Evolutionary conservation across 2,113 vertebrate genomes (phyloP), one percentile per base, ranked within the genome.

Genomic region (Muntiacus reevesi): DNA sequence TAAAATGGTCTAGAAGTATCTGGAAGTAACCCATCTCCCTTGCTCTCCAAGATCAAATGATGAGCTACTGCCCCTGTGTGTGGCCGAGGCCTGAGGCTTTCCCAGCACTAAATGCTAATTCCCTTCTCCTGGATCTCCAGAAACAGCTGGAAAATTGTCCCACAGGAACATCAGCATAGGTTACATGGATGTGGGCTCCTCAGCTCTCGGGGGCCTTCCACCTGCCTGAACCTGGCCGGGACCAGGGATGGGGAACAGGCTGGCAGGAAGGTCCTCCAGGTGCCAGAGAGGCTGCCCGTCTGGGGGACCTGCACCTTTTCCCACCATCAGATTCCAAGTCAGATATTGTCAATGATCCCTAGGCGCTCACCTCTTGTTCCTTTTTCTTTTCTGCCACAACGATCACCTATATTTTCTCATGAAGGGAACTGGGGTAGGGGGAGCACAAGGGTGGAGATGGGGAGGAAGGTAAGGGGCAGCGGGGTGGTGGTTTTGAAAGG

Each of bases 151-250:
- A 55, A 84, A n/a, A 23, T 6, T 9, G 5, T 6, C 74, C 64
- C n/a, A 30, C 8, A 0, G 25, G 30, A 30, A 15, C 7, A 0
- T 3, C n/a, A 0, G 15, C 17, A 30, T 21, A 28, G 47, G 40
- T n/a, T 9, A 25, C 59, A 21, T 0, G 19, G 45, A 25, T 0
- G 4, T 4, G 28, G 30, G n/a, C n/a, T 15, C 28, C 64, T 40
- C 57, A 47, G 54, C 54, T 28, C 21, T 27, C 27, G 0, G 17
- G 19, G 36, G 16, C 23, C 33, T 14, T 17, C 43, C 55, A 2
- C 0, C 27, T 8, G 57, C 30, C 67, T 7, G 55, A 23, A 10
- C 12, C 25, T 5, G 81, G 47, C 3, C 16, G 0, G 28, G 54
- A 9, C 47, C 8, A 7, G 23, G 27, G 43, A 11, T 0, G 0